These are phyloP conservation scores for Chaetorhynchus papuensis DNA, from an alignment of 2,113 vertebrate species.

Conservation along the genomic window DNA sequence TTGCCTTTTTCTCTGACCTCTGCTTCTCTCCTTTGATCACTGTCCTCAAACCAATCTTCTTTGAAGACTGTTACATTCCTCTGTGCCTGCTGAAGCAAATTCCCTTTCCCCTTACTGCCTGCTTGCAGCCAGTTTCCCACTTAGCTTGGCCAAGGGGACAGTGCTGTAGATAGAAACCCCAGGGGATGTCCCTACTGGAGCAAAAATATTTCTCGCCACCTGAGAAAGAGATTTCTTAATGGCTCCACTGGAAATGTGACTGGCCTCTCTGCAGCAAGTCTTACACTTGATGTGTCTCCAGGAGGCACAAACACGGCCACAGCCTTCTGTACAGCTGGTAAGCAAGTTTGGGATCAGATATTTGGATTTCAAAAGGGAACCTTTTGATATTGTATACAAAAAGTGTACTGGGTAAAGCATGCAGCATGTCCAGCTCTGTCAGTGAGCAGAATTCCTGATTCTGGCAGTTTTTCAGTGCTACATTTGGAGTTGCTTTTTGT, in stretches of 20 bases:
- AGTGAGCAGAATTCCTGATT: background rate
- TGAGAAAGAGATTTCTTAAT: background rate
- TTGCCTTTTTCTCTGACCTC: background rate
- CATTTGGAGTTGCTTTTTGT: background rate
- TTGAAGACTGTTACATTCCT: background rate
- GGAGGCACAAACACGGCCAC: background rate
- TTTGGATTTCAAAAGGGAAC: background rate
- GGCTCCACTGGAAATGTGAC: background rate
- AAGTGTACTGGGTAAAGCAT: background rate
- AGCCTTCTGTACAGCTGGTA: background rate
- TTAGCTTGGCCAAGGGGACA: background rate
- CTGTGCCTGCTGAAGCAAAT: background rate
- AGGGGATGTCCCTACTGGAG: background rate
- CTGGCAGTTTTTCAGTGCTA: background rate
- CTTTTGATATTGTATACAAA: background rate
- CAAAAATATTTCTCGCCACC: background rate
- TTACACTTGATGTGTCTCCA: background rate
- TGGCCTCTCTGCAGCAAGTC: background rate
- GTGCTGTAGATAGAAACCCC: background rate
- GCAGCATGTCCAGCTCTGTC: background rate
- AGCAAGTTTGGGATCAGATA: background rate
- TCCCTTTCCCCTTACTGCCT: background rate
- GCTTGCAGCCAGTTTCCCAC: background rate
- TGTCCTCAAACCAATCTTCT: background rate
- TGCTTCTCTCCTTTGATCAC: background rate